A percentile compares a stretch with the other conserved stretches of the same genome.
phyloP scores from a whole-genome alignment of 2,113 vertebrate species.

The Colius striatus region DNA sequence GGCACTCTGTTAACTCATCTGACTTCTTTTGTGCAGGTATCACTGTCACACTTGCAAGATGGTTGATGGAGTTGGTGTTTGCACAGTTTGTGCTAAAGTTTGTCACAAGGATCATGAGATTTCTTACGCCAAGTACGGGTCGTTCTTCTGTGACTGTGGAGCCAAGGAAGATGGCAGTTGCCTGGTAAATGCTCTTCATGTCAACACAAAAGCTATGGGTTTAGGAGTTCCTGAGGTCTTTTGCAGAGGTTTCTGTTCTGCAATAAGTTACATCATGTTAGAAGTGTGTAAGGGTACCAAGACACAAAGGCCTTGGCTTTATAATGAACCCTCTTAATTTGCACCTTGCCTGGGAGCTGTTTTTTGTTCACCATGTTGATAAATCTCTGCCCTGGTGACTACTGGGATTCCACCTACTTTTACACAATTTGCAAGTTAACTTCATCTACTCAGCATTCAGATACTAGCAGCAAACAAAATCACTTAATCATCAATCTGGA shows the following conservation, averaged over 20 bases:
- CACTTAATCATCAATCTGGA: neutral
- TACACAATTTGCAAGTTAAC: neutral
- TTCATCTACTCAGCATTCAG: neutral
- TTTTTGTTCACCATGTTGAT: neutral
- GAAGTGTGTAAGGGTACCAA: fast-evolving
- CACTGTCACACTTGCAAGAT: conserved; percentile 99
- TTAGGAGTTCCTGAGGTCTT: neutral
- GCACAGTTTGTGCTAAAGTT: conserved; percentile 98
- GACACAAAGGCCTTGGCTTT: neutral
- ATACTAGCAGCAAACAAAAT: neutral
- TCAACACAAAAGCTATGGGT: neutral
- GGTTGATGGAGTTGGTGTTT: conserved; percentile 98
- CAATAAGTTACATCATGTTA: neutral
- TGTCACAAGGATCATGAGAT: conserved; percentile 99
- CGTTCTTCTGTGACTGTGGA: conserved; percentile 99
- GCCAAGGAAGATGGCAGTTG: conserved; percentile 99
- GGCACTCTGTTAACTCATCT: neutral
- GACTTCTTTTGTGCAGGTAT: conserved; percentile 82
- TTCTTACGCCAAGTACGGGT: conserved; percentile 98
- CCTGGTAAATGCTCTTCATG: conserved; percentile 85
- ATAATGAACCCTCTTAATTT: neutral
- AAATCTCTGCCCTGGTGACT: neutral
- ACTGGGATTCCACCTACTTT: neutral
- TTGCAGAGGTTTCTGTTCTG: neutral
- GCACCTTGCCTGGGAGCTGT: neutral